Evolutionary conservation across 2,888 invertebrate species (phyloP).

Genomic region (Anorthoa munda): DNA sequence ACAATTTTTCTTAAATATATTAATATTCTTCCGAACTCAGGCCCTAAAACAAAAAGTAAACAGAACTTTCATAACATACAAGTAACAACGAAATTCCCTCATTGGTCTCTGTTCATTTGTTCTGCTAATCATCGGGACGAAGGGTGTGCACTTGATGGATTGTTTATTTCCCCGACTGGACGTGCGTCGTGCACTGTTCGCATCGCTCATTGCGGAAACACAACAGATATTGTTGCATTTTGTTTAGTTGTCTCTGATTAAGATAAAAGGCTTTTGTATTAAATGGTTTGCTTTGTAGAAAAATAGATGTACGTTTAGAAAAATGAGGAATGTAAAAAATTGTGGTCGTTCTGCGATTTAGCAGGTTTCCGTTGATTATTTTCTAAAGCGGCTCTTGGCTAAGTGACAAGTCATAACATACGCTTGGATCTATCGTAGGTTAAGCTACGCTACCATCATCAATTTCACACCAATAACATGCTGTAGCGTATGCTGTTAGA

Average conservation of each 20-base stretch:
- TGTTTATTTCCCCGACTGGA: conserved; percentile 67
- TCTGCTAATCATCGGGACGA: conserved; percentile 74
- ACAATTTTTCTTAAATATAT: no score
- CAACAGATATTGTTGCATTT: conserved; percentile 57
- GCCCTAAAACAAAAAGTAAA: background rate
- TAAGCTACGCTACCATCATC: no score
- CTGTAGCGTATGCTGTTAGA: no score
- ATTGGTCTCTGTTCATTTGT: conserved; percentile 70
- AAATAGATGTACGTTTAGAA: background rate
- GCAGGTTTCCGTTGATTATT: background rate
- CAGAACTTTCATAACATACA: background rate
- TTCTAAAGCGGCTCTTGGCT: background rate
- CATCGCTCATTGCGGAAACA: conserved; percentile 54
- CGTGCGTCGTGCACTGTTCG: conserved; percentile 64
- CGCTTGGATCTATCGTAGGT: no score
- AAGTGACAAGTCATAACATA: no score
- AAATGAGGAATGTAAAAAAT: background rate
- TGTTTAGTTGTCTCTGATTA: conserved; percentile 50
- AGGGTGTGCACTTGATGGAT: conserved; percentile 79
- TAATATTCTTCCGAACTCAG: no score
- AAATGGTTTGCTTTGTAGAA: conserved; percentile 24
- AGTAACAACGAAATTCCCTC: conserved; percentile 5
- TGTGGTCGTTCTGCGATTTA: background rate
- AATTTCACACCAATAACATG: no score
- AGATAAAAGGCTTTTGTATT: conserved; percentile 39